Evolutionary conservation across 2,113 vertebrate species (phyloP).

Genomic region (Thomomys bottae): DNA sequence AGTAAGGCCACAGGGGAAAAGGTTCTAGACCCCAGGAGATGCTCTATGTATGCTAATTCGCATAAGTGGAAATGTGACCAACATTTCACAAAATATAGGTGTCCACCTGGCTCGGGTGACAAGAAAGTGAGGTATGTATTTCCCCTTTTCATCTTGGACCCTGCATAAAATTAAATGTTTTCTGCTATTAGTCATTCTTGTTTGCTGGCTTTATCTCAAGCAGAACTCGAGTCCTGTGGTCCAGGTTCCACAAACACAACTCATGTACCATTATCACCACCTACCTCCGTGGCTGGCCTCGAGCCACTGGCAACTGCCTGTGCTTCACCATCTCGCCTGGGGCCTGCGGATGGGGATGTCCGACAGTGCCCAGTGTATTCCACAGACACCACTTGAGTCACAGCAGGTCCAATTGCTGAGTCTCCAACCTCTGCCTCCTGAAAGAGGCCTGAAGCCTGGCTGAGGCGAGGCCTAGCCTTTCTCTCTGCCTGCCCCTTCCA

Average conservation of each 20-base stretch:
- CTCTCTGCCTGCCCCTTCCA: neutral
- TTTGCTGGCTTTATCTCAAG: neutral
- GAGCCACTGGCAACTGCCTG: accelerated
- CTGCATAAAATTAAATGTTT: neutral
- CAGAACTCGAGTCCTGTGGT: neutral
- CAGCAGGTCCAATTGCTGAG: accelerated
- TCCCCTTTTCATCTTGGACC: neutral
- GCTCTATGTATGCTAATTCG: neutral
- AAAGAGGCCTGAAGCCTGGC: neutral
- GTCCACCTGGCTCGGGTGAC: neutral
- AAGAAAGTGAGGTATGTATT: neutral
- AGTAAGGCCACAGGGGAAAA: slow-evolving; percentile 4
- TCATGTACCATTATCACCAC: neutral
- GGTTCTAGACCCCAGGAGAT: neutral
- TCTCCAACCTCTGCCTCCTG: neutral
- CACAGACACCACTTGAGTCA: neutral
- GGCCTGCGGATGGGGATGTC: accelerated
- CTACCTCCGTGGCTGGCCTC: neutral
- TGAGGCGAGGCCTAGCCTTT: accelerated
- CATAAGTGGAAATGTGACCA: slow-evolving; percentile 27
- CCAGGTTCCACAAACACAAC: neutral
- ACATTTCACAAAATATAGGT: slow-evolving; percentile 6
- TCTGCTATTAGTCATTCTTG: neutral
- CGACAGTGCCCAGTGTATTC: neutral
- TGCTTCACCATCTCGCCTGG: neutral